These are phyloP conservation scores for Rapana venosa DNA, from an alignment of 2,888 invertebrate genomes.

Conservation along the genomic window DNA sequence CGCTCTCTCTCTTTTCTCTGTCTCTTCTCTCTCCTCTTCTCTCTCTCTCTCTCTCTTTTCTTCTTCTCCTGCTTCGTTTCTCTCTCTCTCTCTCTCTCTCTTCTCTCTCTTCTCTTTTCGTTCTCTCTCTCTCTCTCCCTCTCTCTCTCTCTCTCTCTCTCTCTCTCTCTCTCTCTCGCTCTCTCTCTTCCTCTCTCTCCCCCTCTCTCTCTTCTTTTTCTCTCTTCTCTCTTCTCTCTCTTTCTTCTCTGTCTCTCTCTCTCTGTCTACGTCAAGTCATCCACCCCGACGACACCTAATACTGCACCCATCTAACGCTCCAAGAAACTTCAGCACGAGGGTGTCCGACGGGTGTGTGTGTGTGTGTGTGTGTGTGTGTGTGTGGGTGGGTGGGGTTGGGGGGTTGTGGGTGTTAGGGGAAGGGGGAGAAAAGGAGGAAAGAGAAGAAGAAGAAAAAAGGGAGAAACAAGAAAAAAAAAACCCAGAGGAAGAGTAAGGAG, in stretches of 20 bases:
- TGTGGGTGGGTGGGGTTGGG: not conserved
- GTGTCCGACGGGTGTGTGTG: too few species aligned
- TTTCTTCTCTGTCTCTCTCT: not conserved
- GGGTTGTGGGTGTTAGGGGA: not conserved
- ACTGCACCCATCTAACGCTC: too few species aligned
- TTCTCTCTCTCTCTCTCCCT: not conserved
- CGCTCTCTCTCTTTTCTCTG: not conserved
- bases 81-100: slow-evolving; percentile 11
- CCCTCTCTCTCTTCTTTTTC: not conserved
- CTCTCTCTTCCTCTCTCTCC: not conserved
- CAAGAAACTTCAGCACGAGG: too few species aligned
- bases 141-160: too few species aligned
- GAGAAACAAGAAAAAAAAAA: too few species aligned
- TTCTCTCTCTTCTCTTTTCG: not conserved
- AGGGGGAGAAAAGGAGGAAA: not conserved
- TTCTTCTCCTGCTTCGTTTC: not conserved
- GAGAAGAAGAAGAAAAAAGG: not conserved
- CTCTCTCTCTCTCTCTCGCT: not conserved
- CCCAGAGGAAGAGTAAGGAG: not conserved
- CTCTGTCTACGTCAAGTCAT: not conserved
- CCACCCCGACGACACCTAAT: too few species aligned
- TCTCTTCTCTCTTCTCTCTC: not conserved
- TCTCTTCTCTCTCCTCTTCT: not conserved
- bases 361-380: not conserved
- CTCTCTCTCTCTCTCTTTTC: not conserved